phyloP scores from a whole-genome alignment of 30 jellyfish, hydroid and myxozoan genomes.

The Pseudorhiza aurosa region DNA sequence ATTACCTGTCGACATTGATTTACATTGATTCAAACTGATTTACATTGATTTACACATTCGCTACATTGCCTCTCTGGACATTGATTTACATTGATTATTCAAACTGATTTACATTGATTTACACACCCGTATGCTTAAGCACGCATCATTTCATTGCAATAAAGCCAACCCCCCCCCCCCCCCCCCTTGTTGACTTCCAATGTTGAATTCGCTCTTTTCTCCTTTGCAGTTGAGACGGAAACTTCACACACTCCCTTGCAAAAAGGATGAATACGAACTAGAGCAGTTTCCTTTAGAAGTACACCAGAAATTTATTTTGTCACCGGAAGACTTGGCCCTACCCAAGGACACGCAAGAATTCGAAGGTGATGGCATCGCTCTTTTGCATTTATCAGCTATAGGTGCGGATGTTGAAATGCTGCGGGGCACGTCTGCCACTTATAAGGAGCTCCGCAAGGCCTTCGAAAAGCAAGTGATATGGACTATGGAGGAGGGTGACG shows the following conservation, averaged over 20 bases:
- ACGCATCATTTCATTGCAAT: too few relatives aligned
- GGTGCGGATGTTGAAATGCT: constrained; percentile 20
- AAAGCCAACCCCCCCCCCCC: too few relatives aligned
- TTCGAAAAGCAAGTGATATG: constrained; percentile 94
- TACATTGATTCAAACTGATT: too few relatives aligned
- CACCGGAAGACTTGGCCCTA: constrained; percentile 60
- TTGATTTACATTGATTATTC: too few relatives aligned
- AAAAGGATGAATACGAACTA: constrained; percentile 75
- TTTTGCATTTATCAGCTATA: constrained; percentile 68
- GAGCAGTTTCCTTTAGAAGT: constrained; percentile 79
- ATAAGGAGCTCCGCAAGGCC: constrained; percentile 53
- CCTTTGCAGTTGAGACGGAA: constrained; percentile 71
- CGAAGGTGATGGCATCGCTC: constrained; percentile 78
- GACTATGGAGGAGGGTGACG: constrained; percentile 99
- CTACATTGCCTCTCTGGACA: too few relatives aligned
- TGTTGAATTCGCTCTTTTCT: not conserved
- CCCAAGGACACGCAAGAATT: constrained; percentile 70
- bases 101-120: too few relatives aligned
- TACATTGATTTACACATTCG: too few relatives aligned
- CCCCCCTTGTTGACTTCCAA: too few relatives aligned
- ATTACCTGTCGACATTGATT: too few relatives aligned
- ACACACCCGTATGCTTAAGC: too few relatives aligned
- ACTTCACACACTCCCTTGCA: constrained; percentile 60
- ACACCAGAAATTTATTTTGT: constrained; percentile 15
- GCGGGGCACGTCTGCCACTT: constrained; percentile 17